Evolutionary conservation across 2,797 vertebrate species (phyloP).

Genomic region (Leucoraja ocellata): DNA sequence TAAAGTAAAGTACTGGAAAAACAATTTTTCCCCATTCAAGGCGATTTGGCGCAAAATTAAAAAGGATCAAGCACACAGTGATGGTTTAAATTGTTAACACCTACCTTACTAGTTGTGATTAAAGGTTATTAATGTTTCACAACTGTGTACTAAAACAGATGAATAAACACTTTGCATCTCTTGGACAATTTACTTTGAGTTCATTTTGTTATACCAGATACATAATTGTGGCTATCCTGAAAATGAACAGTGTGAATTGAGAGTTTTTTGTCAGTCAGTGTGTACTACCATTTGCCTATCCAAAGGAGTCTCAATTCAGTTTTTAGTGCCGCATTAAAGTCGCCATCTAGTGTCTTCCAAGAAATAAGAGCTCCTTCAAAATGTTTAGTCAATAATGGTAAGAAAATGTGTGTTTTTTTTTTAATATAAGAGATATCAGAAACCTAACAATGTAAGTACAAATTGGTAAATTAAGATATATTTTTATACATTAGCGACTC

Average conservation of each 20-base stretch:
- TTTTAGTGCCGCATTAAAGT: slow-evolving; percentile 21
- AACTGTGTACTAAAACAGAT: neutral
- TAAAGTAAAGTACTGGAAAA: neutral
- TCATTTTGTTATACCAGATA: neutral
- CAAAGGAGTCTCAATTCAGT: neutral
- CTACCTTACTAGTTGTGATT: neutral
- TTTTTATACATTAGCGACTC: neutral
- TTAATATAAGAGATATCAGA: neutral
- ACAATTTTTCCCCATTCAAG: neutral
- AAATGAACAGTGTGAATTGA: neutral
- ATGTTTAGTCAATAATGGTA: neutral
- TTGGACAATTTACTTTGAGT: neutral
- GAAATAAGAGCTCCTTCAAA: neutral
- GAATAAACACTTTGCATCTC: neutral
- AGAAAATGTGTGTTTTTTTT: neutral
- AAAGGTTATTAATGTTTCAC: neutral
- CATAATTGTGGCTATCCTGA: neutral
- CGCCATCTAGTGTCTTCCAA: slow-evolving; percentile 26
- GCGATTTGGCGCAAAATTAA: neutral
- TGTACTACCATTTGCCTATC: neutral
- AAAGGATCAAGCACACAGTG: neutral
- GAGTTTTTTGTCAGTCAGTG: neutral
- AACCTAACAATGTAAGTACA: neutral
- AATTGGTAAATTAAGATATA: neutral
- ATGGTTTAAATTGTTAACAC: neutral